A percentile compares a stretch with the other conserved stretches of the same genome.
Evolutionary conservation across 1,140 invertebrate genomes (phyloP).

Genomic region (Zaprionus vittiger): DNA sequence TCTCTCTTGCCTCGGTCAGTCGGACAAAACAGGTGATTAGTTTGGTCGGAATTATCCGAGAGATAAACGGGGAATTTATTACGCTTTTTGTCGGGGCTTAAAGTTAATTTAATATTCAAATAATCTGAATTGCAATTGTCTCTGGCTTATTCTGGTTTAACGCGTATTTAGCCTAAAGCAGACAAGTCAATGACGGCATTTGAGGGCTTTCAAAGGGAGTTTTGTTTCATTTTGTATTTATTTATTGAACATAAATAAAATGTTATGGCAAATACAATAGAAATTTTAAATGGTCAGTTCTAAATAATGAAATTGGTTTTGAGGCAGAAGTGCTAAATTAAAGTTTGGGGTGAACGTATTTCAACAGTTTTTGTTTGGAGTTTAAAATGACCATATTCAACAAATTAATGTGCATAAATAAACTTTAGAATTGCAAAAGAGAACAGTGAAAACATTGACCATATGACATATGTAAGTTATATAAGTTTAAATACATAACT

Average conservation of each 20-base stretch:
- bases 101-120: conserved; percentile 11
- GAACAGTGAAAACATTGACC: too few relatives aligned
- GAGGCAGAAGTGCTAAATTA: too few relatives aligned
- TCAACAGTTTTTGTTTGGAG: too few relatives aligned
- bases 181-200: conserved; percentile 1
- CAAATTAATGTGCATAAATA: too few relatives aligned
- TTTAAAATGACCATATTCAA: too few relatives aligned
- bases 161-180: neutral
- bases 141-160: conserved; percentile 1
- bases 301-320: too few relatives aligned
- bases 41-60: conserved; percentile 23
- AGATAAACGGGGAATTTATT: conserved; percentile 22
- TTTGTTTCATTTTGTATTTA: neutral
- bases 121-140: conserved; percentile 7
- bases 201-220: neutral
- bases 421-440: too few relatives aligned
- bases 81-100: conserved; percentile 4
- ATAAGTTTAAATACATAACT: too few relatives aligned
- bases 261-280: neutral
- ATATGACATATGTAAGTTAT: too few relatives aligned
- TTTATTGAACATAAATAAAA: neutral
- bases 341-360: neutral
- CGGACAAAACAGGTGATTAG: conserved; percentile 36
- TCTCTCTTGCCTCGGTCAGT: neutral
- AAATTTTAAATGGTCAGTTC: too few relatives aligned